Conservation (phyloP, 1,140 invertebrate genomes). For the Atta texana region DNA sequence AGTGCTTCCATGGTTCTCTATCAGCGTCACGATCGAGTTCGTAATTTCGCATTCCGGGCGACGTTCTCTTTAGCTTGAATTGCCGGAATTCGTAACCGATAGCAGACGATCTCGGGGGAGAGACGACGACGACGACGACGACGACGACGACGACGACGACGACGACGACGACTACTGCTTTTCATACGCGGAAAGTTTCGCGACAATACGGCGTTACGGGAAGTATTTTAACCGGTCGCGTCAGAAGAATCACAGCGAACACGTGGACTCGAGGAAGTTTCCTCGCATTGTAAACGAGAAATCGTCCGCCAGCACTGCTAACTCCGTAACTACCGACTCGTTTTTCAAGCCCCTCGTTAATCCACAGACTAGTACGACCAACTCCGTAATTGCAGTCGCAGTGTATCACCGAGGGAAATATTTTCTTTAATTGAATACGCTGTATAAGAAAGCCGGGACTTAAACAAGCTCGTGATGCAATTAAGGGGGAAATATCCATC, state of each 20-base stretch:
- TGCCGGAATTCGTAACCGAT: conserved; percentile 52
- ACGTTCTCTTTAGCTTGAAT: conserved; percentile 60
- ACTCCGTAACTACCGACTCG: conserved; percentile 60
- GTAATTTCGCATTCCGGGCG: conserved; percentile 68
- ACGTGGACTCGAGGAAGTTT: conserved; percentile 56
- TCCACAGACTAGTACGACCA: conserved; percentile 55
- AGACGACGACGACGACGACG: conserved; percentile 11
- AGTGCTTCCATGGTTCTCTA: conserved; percentile 33
- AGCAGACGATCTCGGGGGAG: conserved; percentile 35
- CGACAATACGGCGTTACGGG: conserved; percentile 54
- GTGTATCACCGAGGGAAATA: conserved; percentile 60
- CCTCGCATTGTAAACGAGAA: conserved; percentile 64
- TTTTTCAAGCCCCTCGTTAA: conserved; percentile 62
- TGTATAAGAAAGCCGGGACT: conserved; percentile 54
- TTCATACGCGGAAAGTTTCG: conserved; percentile 61
- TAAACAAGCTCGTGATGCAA: conserved; percentile 54
- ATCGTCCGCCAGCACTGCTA: conserved; percentile 54
- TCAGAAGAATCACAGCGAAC: conserved; percentile 60
- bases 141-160: conserved; percentile 9
- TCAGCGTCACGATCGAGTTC: conserved; percentile 63
- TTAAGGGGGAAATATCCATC: conserved; percentile 48
- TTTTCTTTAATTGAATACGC: conserved; percentile 63
- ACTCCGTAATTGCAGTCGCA: conserved; percentile 60
- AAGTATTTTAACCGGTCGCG: conserved; percentile 60
- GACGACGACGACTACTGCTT: conserved; percentile 31